Base-by-base conservation (phyloP, 64 coral and sea anemone genomes). In the Porites lutea region DNA sequence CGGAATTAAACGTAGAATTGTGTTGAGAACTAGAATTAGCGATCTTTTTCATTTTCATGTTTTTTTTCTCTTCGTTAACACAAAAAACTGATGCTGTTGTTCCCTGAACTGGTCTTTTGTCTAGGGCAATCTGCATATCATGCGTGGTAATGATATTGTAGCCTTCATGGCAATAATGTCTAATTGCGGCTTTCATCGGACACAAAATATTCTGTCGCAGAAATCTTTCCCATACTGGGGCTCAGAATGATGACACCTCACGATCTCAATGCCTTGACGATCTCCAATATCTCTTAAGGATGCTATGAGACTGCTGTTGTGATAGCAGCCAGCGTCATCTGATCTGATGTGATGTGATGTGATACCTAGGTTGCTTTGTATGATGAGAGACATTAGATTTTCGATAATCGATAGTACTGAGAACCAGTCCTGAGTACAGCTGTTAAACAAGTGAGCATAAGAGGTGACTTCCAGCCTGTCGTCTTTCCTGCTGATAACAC, bases 51-150 rank as follows among this genome's bases (percentile, higher is more conserved):
- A 89, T 67, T 18, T 78, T 74, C 4, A 89, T 12, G 6, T 73
- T 77, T 89, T 4, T 74, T 10, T 21, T 77, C 57, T 65, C 27
- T 6, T 73, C 68, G 49, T 54, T 67, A 4, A 87, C 13, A 14
- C 3, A 49, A 27, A 48, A 87, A 73, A 87, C 73, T 65, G 72
- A 22, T 65, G 72, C 45, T 63, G 87, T 89, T 8, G 87, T 89
- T 77, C 73, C 87, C 47, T n/a, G 54, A 74, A 89, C 58, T 89
- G 87, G 87, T 21, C 87, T 89, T 89, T 89, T 21, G n/a, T 65
- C 22, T 19, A 78, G 74, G 58, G 87, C 87, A 65, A 21, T 78
- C 61, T 89, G 44, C 87, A 68, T 77, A 52, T 89, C 74, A 20
- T 53, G 27, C 45, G 87, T 62, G 7, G 71, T 74, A 11, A 88